phyloP scores from a whole-genome alignment of 2,797 vertebrate genomes.

The Gymnoscopelus braueri region DNA sequence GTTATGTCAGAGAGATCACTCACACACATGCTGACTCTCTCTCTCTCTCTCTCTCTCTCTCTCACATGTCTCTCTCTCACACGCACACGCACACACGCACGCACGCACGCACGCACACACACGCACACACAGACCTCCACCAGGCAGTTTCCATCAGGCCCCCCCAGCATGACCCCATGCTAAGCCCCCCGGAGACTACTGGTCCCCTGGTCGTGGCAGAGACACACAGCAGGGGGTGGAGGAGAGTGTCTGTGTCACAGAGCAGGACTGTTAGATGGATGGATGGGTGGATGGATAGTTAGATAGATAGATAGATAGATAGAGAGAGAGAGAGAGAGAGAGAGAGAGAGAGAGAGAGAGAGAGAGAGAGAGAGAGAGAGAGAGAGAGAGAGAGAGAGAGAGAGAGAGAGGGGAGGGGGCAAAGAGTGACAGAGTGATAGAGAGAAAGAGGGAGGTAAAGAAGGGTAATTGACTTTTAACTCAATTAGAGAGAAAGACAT shows the following conservation, averaged over 20 bases:
- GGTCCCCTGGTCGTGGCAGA: not conserved
- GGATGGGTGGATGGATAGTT: too few species aligned
- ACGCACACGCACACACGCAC: not conserved
- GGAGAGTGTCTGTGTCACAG: not conserved
- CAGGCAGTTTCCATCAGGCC: conserved; percentile 4
- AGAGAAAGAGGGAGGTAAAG: not conserved
- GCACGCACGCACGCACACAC: not conserved
- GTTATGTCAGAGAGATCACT: not conserved
- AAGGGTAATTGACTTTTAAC: too few species aligned
- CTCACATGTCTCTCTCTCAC: too few species aligned
- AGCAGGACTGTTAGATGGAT: too few species aligned
- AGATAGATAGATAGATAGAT: too few species aligned
- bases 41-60: not conserved
- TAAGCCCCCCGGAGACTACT: conserved; percentile 2
- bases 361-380: conserved; percentile 5
- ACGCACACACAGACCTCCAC: conserved; percentile 4
- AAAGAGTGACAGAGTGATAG: not conserved
- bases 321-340: too few species aligned
- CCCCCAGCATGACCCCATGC: not conserved
- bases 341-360: not conserved
- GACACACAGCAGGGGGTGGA: conserved; percentile 2
- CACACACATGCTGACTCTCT: not conserved
- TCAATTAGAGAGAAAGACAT: not conserved
- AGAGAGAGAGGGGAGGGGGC: too few species aligned
- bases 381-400: not conserved